Conservation (phyloP, 1,140 invertebrate genomes). For the Gryllus bimaculatus region DNA sequence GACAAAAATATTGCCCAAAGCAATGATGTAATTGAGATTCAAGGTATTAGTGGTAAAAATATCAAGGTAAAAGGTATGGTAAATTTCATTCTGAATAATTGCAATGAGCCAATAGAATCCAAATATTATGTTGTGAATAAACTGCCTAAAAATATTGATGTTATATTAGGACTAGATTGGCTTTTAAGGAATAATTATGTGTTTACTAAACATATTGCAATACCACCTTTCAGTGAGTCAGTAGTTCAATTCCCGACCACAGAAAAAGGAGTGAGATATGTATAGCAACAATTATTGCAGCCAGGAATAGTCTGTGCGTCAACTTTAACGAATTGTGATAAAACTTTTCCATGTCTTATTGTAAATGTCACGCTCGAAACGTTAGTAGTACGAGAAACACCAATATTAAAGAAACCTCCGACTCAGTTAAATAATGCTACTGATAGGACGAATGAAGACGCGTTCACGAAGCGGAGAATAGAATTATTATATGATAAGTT, state of each 20-base stretch:
- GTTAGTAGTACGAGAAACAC: neutral
- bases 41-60: neutral
- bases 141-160: neutral
- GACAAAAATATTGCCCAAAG: neutral
- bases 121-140: neutral
- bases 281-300: neutral
- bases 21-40: neutral
- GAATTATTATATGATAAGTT: neutral
- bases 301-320: conserved; percentile 7
- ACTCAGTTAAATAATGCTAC: neutral
- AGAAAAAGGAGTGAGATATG: neutral
- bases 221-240: neutral
- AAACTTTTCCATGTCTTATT: neutral
- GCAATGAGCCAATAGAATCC: neutral
- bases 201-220: neutral
- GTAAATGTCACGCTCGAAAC: neutral
- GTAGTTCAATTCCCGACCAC: neutral
- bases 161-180: conserved; percentile 7
- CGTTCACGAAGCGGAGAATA: neutral
- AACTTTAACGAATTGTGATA: neutral
- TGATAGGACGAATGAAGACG: neutral
- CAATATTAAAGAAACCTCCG: conserved; percentile 6
- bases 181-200: neutral
- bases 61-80: neutral
- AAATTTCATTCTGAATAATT: neutral